These are phyloP conservation scores for Bellardia pandia DNA, from an alignment of 2,888 invertebrate species.

Conservation along the genomic window DNA sequence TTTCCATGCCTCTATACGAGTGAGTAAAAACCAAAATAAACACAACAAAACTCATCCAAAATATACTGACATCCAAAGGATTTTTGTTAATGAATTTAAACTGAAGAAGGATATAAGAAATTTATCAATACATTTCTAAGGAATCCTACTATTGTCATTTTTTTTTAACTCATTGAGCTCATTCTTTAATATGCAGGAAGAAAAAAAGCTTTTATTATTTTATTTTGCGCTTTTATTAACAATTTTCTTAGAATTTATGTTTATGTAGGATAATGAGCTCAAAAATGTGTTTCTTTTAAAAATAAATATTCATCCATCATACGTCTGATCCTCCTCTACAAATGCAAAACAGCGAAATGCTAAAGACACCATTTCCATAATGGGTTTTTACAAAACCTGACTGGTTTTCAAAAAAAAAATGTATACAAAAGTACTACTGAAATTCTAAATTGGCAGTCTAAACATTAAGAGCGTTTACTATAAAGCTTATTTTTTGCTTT, in stretches of 20 bases:
- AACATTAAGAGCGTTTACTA: too few relatives aligned
- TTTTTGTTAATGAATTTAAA: slow-evolving; percentile 60
- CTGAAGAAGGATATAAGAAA: slow-evolving; percentile 57
- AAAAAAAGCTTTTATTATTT: slow-evolving; percentile 52
- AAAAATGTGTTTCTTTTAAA: slow-evolving; percentile 1
- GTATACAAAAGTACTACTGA: too few relatives aligned
- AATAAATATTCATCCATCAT: slow-evolving; percentile 15
- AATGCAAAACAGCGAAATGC: slow-evolving; percentile 4
- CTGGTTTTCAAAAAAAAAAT: too few relatives aligned
- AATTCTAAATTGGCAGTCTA: too few relatives aligned
- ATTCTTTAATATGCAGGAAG: background rate
- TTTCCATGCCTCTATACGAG: background rate
- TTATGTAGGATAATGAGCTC: slow-evolving; percentile 58
- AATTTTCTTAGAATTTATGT: slow-evolving; percentile 69
- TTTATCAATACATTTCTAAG: slow-evolving; percentile 68
- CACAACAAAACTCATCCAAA: background rate
- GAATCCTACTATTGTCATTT: slow-evolving; percentile 50
- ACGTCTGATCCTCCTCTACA: slow-evolving; percentile 21
- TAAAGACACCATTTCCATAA: slow-evolving; percentile 41
- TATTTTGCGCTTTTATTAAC: slow-evolving; percentile 61
- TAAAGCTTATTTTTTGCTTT: too few relatives aligned
- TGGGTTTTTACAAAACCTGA: background rate
- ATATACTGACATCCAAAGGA: slow-evolving; percentile 12
- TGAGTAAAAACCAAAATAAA: too few relatives aligned
- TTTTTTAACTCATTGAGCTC: slow-evolving; percentile 27